Percentiles rank a stretch among this genome's conserved stretches.
phyloP scores from a whole-genome alignment of 2,888 invertebrate genomes.

The Heliconius cydno region DNA sequence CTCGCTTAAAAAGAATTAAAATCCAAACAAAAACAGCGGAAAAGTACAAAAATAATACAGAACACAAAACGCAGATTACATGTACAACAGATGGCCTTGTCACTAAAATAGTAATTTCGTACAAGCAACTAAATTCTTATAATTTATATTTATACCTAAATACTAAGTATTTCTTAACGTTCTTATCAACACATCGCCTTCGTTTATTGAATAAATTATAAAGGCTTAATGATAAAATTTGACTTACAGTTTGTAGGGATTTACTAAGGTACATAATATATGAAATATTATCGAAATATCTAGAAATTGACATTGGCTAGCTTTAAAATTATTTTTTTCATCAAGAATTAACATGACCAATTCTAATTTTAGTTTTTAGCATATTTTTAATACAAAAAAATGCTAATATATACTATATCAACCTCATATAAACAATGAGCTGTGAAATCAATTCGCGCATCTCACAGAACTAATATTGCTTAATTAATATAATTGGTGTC shows the following conservation, averaged over 20 bases:
- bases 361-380: background rate
- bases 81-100: background rate
- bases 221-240: background rate
- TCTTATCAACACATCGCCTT: background rate
- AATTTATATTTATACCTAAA: background rate
- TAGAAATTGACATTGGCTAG: no score
- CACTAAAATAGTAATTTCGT: background rate
- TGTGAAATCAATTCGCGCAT: slow-evolving; percentile 36
- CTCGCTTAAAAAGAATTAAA: no score
- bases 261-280: background rate
- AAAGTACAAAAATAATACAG: background rate
- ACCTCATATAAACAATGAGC: slow-evolving; percentile 6
- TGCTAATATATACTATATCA: background rate
- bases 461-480: slow-evolving; percentile 26
- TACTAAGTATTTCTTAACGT: background rate
- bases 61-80: background rate
- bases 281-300: no score
- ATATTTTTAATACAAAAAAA: background rate
- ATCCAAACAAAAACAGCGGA: background rate
- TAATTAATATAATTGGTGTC: slow-evolving; percentile 37
- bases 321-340: no score
- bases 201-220: no score
- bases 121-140: background rate
- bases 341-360: no score
- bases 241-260: background rate